Conservation (phyloP, 2,113 vertebrate species). For the Lepus americanus region DNA sequence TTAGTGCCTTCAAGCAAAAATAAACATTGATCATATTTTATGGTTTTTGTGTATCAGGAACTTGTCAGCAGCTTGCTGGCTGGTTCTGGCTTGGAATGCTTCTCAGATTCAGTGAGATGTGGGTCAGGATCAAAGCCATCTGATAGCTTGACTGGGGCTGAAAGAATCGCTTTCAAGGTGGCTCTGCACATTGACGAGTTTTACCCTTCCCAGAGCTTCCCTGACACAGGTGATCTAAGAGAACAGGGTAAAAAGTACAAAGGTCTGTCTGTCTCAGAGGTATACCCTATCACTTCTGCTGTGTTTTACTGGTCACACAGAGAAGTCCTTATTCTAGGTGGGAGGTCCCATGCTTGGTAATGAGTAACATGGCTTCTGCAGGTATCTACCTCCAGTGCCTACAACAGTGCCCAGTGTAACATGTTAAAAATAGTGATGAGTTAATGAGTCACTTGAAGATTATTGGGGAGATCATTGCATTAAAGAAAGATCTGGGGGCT, state of each 20-base stretch:
- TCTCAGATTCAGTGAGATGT: not conserved
- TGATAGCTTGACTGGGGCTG: not conserved
- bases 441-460: not conserved
- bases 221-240: not conserved
- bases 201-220: not conserved
- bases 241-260: not conserved
- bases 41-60: not conserved
- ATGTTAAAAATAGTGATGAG: not conserved
- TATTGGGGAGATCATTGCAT: not conserved
- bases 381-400: not conserved
- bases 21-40: not conserved
- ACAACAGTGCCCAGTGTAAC: not conserved
- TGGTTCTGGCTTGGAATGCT: not conserved
- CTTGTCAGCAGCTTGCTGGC: not conserved
- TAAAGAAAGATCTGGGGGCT: not conserved
- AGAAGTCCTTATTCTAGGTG: not conserved
- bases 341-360: not conserved
- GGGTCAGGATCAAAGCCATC: not conserved
- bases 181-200: not conserved
- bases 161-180: not conserved
- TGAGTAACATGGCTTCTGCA: not conserved
- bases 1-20: not conserved
- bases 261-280: not conserved
- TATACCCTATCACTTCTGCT: not conserved
- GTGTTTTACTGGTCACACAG: not conserved